Conservation (phyloP, 2,888 invertebrate species). For the Cerastis rubricosa region DNA sequence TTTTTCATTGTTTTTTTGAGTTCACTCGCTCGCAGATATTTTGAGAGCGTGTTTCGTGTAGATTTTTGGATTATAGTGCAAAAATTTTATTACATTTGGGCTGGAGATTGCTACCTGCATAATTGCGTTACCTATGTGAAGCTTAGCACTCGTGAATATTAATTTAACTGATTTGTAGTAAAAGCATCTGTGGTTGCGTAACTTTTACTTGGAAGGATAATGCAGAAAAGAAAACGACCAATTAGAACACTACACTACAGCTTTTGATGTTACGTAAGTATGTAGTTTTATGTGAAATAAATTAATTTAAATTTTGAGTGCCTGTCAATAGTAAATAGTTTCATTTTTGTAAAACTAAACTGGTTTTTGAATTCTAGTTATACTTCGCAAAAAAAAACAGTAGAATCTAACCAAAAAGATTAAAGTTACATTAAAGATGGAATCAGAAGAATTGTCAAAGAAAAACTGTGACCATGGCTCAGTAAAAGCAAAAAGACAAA, state of each 20-base stretch:
- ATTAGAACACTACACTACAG: too few species aligned
- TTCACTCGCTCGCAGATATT: constrained; percentile 58
- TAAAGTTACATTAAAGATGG: background rate
- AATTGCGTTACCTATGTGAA: constrained; percentile 4
- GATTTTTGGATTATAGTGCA: constrained; percentile 48
- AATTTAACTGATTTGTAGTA: background rate
- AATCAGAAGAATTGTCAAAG: too few species aligned
- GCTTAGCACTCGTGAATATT: constrained; percentile 2
- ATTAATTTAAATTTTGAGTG: background rate
- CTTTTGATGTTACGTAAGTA: background rate
- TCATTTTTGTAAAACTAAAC: background rate
- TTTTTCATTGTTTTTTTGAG: constrained; percentile 61
- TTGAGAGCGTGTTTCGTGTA: constrained; percentile 43
- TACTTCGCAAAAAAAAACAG: background rate
- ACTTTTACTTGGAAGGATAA: background rate
- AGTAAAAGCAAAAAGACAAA: background rate
- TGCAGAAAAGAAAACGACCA: background rate
- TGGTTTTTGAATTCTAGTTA: background rate
- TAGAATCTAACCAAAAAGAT: background rate
- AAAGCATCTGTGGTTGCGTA: background rate
- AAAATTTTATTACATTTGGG: constrained; percentile 47
- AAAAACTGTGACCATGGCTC: background rate
- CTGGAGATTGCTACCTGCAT: constrained; percentile 9
- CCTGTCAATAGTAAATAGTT: background rate
- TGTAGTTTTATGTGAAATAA: background rate